Evolutionary conservation across 1,140 invertebrate genomes (phyloP), one percentile per base, ranked within the genome.

Genomic region (Tetranychus urticae): DNA sequence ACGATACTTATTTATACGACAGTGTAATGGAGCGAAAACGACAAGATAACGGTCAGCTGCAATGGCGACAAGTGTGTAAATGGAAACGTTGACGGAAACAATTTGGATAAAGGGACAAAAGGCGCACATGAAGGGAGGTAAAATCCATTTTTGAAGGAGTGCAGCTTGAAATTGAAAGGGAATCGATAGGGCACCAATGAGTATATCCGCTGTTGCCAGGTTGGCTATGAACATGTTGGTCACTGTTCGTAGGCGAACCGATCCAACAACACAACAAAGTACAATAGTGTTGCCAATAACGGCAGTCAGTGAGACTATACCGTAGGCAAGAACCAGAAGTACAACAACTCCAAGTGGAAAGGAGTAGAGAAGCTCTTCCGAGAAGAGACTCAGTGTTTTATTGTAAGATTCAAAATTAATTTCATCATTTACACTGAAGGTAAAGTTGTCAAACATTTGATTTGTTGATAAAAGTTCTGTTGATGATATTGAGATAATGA

Each of bases 181-280:
- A 10, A 89, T 80, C 67, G 86, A 87, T 62, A 89, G 80, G 2
- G 87, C 65, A 0, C 84, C 82, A 78, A 94, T 88, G 69, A 93
- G 77, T 62, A 93, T 82, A 71, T 94, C 90, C 1, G 88, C 88
- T 0, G 88, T 75, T 0, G 90, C 88, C 63, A 93, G 73, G 69
- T 92, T 93, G n/a, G 89, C 85, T 65, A 94, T 88, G 72, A 92
- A 89, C 68, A 86, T 86, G 73, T 93, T 92, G 1, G 88, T 92
- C 5, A 91, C 85, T 0, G 85, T 90, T 42, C 85, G 75, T 86
- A 96, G 89, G 1, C 79, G 77, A 37, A 81, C 80, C 69, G 89
- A 88, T 34, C 83, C 75, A 66, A 84, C 84, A 1, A 96, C 86
- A 0, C 86, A 88, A 31, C 84, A 76, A 68, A 86, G 86, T 3